Evolutionary conservation across 2,113 vertebrate genomes (phyloP).

Genomic region (Meles meles): DNA sequence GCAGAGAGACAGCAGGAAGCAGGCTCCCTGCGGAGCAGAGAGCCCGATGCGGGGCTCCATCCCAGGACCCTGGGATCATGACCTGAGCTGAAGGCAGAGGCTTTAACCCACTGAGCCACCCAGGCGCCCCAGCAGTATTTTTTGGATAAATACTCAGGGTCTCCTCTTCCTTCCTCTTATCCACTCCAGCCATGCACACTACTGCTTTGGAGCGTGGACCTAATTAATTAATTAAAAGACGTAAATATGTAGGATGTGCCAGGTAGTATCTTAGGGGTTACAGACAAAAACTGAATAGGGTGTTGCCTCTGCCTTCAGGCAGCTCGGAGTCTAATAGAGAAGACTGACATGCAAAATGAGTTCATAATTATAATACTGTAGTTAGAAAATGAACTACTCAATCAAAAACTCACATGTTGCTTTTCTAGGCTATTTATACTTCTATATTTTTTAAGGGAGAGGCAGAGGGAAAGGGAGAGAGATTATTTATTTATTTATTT

Average conservation of each 20-base stretch:
- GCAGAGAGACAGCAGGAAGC: too few species aligned
- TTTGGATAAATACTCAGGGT: not conserved
- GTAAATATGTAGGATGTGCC: not conserved
- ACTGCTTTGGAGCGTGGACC: not conserved
- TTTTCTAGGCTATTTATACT: not conserved
- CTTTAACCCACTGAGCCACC: too few species aligned
- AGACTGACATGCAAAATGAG: not conserved
- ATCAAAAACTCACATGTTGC: not conserved
- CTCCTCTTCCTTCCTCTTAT: not conserved
- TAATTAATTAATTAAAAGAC: constrained; percentile 33
- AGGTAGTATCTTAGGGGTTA: not conserved
- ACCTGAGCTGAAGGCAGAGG: too few species aligned
- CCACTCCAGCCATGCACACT: not conserved
- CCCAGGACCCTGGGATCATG: too few species aligned
- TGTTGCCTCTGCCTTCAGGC: not conserved
- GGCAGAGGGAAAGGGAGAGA: too few species aligned
- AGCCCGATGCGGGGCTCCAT: too few species aligned
- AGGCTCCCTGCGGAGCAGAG: too few species aligned
- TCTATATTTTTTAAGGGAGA: not conserved
- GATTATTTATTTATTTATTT: too few species aligned
- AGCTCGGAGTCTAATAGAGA: not conserved
- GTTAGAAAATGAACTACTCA: not conserved
- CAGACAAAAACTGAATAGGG: not conserved
- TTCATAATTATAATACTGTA: not conserved
- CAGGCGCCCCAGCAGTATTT: too few species aligned